Evolutionary conservation across 2,113 vertebrate genomes (phyloP), one percentile per base, ranked within the genome.

Genomic region (Eidolon helvum): DNA sequence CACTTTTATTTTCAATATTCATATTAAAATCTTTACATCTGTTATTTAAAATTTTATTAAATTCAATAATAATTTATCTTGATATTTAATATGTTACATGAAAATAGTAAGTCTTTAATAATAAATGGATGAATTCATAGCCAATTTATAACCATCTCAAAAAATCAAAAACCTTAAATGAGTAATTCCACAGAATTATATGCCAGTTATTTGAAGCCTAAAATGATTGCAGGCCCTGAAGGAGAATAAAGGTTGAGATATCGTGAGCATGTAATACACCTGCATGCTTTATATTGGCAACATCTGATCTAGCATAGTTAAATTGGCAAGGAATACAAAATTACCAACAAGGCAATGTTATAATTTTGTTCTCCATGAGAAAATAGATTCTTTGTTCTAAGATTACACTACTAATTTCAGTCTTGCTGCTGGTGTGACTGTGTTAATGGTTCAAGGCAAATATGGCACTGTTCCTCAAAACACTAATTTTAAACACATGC

Each of bases 381-480:
- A 38, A n/a, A 65, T 24, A 71, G 16, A 71, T 22, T 84, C 30
- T 53, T 15, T 90, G 53, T 95, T 77, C 86, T 38, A 77, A 43
- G 38, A 53, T 85, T n/a, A 59, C 63, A 10, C n/a, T 91, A 40
- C 30, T 88, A 50, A 82, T 89, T 74, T 87, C 26, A 63, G 6
- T 38, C 33, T 93, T 91, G 26, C 14, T 84, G 1, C 28, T 40
- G 12, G 5, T 5, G 19, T 82, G 10, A 89, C 43, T n/a, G 35
- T 45, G 30, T 77, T 91, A 74, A 91, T 91, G 65, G 33, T 65
- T 95, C 28, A 77, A 77, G 59, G 45, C 22, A 80, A 77, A n/a
- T 61, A 26, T 91, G 59, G 95, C 72, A 72, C 28, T 95, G 1
- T 95, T 83, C 40, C 21, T 90, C 30, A 63, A 94, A 86, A 78